Base-by-base conservation (phyloP, 2,113 vertebrate species). In the Forbesichthys papilliferus region DNA sequence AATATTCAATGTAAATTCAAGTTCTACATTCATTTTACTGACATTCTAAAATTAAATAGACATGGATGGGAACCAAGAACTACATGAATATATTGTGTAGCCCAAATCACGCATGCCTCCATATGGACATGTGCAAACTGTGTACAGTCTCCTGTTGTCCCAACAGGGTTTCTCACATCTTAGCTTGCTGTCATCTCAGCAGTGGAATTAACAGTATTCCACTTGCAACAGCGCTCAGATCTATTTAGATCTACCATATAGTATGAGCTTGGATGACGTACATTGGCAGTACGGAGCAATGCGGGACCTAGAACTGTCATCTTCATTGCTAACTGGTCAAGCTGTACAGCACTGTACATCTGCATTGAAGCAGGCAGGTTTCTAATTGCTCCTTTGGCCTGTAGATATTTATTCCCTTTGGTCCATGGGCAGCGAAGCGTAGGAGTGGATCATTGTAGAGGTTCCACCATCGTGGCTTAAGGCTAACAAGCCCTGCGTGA, bases 351-450 rank as follows among this genome's bases (percentile, higher is more conserved):
- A 27, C 27, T 27, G 20, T 20, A 63, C 13, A 6, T 46, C 12
- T 61, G n/a, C 20, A 18, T 9, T n/a, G 16, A 14, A 9, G 5
- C 65, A 66, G 60, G 36, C 66, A 66, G 74, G 48, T 71, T 20
- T 78, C 61, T 84, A 80, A 82, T 75, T 82, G 71, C 64, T 61
- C 54, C 60, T 71, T 49, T 78, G 53, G 70, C 75, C 69, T n/a
- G 67, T 74, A 80, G 72, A 77, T 63, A 72, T 78, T 69, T 75
- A 67, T 71, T 83, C 69, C 65, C 74, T 47, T 0, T 13, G 69
- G 76, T 69, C 58, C 56, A 27, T 33, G 69, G 52, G 66, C 56
- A 67, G 66, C 36, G 69, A 81, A 14, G 69, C 72, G 14, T 0
- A 73, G 75, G 68, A 69, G 60, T 61, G 75, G 69, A 85, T 82